Conservation (phyloP, 2,888 invertebrate genomes). For the Molorchus minor region DNA sequence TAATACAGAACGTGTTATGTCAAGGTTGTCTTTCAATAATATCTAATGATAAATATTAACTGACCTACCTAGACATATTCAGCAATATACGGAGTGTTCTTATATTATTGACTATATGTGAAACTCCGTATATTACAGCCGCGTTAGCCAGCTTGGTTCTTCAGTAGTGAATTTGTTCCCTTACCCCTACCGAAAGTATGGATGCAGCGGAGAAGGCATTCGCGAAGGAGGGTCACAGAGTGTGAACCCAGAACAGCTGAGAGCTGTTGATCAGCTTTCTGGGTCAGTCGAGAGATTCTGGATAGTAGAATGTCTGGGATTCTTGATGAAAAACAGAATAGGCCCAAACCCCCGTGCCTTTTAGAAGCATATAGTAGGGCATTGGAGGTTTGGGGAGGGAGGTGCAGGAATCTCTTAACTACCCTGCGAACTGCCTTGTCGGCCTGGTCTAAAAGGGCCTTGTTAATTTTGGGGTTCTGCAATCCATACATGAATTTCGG, state of each 20-base stretch:
- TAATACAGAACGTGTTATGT: too few species aligned
- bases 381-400: constrained; percentile 59
- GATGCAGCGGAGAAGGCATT: too few species aligned
- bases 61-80: too few species aligned
- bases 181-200: too few species aligned
- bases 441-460: constrained; percentile 18
- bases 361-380: constrained; percentile 45
- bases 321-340: not conserved
- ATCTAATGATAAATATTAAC: too few species aligned
- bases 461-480: constrained; percentile 47
- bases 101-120: too few species aligned
- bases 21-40: too few species aligned
- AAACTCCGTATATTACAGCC: too few species aligned
- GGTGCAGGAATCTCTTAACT: constrained; percentile 60
- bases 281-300: not conserved
- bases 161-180: too few species aligned
- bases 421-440: constrained; percentile 27
- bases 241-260: not conserved
- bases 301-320: constrained; percentile 3
- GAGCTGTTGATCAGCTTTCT: not conserved
- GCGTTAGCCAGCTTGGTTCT: too few species aligned
- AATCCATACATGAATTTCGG: constrained; percentile 55
- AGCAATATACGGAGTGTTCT: too few species aligned
- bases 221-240: too few species aligned
- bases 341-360: constrained; percentile 34